phyloP scores from a whole-genome alignment of 2,113 vertebrate genomes.

The Syrrhaptes paradoxus region DNA sequence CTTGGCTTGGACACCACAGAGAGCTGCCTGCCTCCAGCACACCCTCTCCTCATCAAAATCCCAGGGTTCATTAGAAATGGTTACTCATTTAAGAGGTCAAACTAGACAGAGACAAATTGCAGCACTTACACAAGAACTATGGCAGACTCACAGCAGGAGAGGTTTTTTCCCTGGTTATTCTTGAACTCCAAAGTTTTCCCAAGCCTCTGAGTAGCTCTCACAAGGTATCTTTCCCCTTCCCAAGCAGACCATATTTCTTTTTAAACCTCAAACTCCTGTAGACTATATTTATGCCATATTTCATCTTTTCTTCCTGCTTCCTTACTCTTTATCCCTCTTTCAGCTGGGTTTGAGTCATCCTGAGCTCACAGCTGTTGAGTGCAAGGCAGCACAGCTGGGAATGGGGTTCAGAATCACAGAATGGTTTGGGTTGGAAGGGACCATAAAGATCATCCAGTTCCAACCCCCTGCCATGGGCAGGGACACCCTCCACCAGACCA shows the following conservation, averaged over 20 bases:
- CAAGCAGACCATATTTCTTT: background rate
- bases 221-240: background rate
- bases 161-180: background rate
- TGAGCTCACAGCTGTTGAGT: background rate
- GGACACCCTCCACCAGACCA: no score
- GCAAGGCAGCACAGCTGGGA: rapidly evolving
- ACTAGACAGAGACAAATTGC: background rate
- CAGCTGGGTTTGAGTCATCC: background rate
- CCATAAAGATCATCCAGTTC: no score
- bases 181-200: background rate
- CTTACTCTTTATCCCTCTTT: background rate
- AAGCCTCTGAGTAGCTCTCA: background rate
- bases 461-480: no score
- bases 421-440: no score
- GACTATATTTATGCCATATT: background rate
- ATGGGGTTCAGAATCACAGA: background rate
- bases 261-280: background rate
- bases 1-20: background rate
- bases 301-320: background rate
- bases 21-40: background rate
- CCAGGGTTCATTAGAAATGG: background rate
- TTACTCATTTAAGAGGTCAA: background rate
- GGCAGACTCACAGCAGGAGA: background rate
- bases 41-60: background rate
- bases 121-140: background rate